A percentile compares a stretch with the other conserved stretches of the same genome.
Evolutionary conservation across 2,113 vertebrate species (phyloP).

Genomic region (Lanius ludovicianus): DNA sequence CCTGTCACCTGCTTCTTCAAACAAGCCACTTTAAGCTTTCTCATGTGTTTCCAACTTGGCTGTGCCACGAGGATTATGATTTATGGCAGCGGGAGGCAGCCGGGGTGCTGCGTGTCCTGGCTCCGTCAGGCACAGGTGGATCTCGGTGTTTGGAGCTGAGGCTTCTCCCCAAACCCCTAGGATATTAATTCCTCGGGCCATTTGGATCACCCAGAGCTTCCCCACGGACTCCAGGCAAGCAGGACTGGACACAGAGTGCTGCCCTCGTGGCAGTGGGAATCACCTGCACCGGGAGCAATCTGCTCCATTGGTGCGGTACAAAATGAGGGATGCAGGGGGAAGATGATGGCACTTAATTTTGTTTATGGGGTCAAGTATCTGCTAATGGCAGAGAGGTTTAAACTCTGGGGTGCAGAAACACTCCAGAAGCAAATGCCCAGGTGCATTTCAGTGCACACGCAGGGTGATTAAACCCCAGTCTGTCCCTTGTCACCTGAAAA

Average conservation of each 20-base stretch:
- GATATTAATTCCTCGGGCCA: neutral
- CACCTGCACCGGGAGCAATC: accelerated
- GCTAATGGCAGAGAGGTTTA: neutral
- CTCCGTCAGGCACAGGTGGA: accelerated
- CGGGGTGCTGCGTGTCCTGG: neutral
- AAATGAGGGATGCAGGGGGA: accelerated
- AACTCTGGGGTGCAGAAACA: neutral
- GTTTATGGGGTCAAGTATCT: neutral
- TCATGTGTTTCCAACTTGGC: neutral
- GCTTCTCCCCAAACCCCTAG: neutral
- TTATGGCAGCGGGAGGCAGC: neutral
- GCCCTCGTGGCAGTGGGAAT: neutral
- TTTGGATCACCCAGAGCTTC: neutral
- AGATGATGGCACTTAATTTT: neutral
- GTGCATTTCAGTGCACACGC: neutral
- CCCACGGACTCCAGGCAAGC: accelerated
- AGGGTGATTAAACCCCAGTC: neutral
- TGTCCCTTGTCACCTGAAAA: neutral
- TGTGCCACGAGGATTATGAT: neutral
- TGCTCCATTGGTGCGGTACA: neutral
- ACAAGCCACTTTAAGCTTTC: neutral
- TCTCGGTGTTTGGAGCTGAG: neutral
- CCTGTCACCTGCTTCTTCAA: neutral
- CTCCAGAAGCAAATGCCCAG: neutral
- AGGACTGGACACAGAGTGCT: neutral